Evolutionary conservation across 2,888 invertebrate genomes (phyloP), one percentile per base, ranked within the genome.

Genomic region (Agriopis marginaria): DNA sequence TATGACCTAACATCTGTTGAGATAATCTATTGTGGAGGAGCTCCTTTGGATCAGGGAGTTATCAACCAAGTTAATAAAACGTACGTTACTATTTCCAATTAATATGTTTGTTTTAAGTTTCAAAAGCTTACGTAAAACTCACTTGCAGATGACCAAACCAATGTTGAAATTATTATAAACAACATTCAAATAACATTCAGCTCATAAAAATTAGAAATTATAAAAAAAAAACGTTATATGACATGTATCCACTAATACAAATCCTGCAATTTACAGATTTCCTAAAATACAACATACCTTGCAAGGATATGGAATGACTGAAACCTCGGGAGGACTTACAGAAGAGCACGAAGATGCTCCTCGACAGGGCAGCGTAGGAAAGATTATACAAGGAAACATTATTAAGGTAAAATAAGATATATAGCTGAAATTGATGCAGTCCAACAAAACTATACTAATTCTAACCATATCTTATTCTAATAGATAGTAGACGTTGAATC

Each of bases 301-400:
- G 54, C 89, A 91, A 86, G 89, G 87, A 0, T 91, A 89, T 54
- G 91, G 91, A n/a, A 87, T 90, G 87, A 90, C 91, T 23, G 91
- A 91, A 78, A 68, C 85, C 0, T 73, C 86, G 9, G 91, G 91
- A 68, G 80, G 73, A 3, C 14, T 89, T 0, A 85, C 85, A 32
- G 78, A 83, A 68, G 89, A 90, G 66, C 65, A 68, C 3, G 82
- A 85, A 5, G 68, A 49, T 32, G 59, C 62, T 0, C 56, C 67
- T n/a, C 88, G 79, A 74, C 77, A 77, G 63, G 90, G 90, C 11
- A 91, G 89, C 73, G 85, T 91, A 3, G 91, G 91, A 11, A 87
- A 70, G 79, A 75, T 86, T 60, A 73, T 76, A 12, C 66, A 72
- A 14, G 88, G 89, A 64, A 77, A 74, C 47, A 80, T 82, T 55